Conservation (phyloP, 2,888 invertebrate species). For the Neria commutata region DNA sequence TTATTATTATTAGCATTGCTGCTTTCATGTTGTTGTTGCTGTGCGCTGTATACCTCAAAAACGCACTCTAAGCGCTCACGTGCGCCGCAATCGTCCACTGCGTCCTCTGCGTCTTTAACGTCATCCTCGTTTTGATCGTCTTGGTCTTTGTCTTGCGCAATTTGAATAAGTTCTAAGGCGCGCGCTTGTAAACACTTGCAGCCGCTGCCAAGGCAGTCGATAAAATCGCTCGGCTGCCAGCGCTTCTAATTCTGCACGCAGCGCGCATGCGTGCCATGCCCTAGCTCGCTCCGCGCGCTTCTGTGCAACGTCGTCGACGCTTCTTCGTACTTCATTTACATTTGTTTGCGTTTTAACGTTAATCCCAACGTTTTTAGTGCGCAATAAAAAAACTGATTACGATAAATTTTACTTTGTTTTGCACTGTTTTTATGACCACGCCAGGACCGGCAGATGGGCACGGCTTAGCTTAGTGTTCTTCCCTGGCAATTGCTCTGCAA, state of each 20-base stretch:
- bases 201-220: not conserved
- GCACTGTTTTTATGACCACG: no score
- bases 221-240: not conserved
- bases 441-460: no score
- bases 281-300: not conserved
- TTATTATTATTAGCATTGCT: no score
- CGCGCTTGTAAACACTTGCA: not conserved
- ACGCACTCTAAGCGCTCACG: conserved; percentile 14
- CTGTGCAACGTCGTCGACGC: no score
- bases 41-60: not conserved
- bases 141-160: not conserved
- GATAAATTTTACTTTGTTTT: no score
- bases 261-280: not conserved
- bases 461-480: no score
- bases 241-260: not conserved
- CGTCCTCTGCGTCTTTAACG: not conserved
- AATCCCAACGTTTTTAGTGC: no score
- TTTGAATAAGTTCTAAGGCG: conserved; percentile 14
- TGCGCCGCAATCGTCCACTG: conserved; percentile 10
- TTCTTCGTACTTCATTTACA: no score
- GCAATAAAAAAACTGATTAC: no score
- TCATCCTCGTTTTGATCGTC: no score
- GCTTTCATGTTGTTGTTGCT: not conserved
- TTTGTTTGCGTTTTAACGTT: no score
- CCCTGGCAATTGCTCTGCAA: no score